Conservation (phyloP, 1,140 invertebrate genomes). For the Phocides pigmalion region DNA sequence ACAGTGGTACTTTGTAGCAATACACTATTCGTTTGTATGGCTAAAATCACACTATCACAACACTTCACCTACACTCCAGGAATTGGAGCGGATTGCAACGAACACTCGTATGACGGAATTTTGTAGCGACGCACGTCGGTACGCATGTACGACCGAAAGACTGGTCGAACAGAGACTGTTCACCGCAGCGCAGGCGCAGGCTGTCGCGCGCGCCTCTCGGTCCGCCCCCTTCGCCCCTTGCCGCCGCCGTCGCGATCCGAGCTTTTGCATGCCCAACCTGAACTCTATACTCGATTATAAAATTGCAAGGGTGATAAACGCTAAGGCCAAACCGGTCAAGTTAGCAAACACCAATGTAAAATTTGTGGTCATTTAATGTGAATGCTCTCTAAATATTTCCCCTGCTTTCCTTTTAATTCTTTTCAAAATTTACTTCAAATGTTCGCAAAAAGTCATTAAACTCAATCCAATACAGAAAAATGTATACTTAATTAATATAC, state of each 20-base stretch:
- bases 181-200: constrained; percentile 57
- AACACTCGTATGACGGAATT: constrained; percentile 65
- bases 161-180: constrained; percentile 76
- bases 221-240: constrained; percentile 41
- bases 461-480: no score
- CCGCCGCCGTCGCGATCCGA: constrained; percentile 46
- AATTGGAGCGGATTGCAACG: constrained; percentile 64
- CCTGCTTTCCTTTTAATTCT: not conserved
- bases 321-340: constrained; percentile 41
- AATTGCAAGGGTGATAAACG: constrained; percentile 61
- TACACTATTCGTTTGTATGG: constrained; percentile 76
- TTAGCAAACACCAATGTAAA: constrained; percentile 30
- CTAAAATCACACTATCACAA: constrained; percentile 80
- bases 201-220: constrained; percentile 53
- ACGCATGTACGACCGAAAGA: constrained; percentile 64
- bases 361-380: constrained; percentile 6
- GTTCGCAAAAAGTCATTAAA: no score
- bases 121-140: constrained; percentile 66
- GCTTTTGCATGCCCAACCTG: constrained; percentile 68
- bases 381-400: constrained; percentile 1
- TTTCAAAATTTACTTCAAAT: not conserved
- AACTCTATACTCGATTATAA: constrained; percentile 59
- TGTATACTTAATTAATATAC: no score
- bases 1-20: constrained; percentile 74
- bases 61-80: constrained; percentile 75